Conservation (phyloP, 2,113 vertebrate genomes). For the Oreotrochilus melanogaster region DNA sequence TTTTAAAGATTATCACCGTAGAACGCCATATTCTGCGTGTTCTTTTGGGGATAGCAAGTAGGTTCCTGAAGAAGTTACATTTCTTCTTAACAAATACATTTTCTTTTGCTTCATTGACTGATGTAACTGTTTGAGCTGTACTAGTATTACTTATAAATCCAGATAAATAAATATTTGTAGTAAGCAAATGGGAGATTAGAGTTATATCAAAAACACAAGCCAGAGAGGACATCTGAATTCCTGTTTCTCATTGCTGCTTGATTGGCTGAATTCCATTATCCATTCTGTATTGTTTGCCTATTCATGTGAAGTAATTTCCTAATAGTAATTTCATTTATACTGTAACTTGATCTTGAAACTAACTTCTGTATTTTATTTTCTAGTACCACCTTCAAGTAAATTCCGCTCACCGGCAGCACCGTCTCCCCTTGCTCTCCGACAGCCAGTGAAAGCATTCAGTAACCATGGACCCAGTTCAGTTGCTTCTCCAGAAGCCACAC, state of each 20-base stretch:
- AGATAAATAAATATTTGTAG: background rate
- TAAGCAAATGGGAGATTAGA: background rate
- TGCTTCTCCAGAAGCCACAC: slow-evolving; percentile 73
- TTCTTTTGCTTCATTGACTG: background rate
- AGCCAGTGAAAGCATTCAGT: slow-evolving; percentile 91
- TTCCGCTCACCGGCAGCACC: slow-evolving; percentile 90
- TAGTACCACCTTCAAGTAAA: slow-evolving; percentile 96
- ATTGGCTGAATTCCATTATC: slow-evolving; percentile 54
- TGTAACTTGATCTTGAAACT: background rate
- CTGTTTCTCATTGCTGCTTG: slow-evolving; percentile 73
- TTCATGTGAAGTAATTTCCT: background rate
- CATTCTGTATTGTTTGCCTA: slow-evolving; percentile 43
- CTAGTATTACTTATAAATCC: background rate
- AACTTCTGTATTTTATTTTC: slow-evolving; percentile 35
- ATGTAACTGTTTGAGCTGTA: background rate
- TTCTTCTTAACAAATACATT: background rate
- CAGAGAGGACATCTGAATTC: slow-evolving; percentile 59
- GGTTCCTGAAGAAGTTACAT: background rate
- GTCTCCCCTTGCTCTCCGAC: slow-evolving; percentile 92
- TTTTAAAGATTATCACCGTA: background rate
- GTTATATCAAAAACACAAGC: slow-evolving; percentile 1
- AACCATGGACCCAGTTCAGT: slow-evolving; percentile 80
- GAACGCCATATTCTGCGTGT: background rate
- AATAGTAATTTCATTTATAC: background rate
- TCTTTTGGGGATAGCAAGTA: background rate